Conservation (phyloP, 2,113 vertebrate species). For the Tonatia bakeri region DNA sequence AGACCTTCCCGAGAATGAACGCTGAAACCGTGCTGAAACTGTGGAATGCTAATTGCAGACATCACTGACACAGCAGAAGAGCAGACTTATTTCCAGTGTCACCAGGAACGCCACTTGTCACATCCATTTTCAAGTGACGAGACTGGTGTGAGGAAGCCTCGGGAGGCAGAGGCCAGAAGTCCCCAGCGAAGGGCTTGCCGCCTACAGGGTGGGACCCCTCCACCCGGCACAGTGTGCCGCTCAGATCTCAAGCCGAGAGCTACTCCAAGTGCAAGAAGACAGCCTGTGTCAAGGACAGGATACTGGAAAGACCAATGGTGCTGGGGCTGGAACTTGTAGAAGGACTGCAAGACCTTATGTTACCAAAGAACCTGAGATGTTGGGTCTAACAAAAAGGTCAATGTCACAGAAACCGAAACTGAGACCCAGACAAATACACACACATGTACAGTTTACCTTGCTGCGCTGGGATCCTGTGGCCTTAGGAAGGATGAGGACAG, state of each 20-base stretch:
- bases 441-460: conserved; percentile 84
- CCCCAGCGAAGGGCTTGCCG: not conserved
- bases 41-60: not conserved
- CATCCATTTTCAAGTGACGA: not conserved
- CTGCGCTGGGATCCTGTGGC: conserved; percentile 88
- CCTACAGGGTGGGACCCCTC: not conserved
- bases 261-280: conserved; percentile 49
- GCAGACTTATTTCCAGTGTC: not conserved
- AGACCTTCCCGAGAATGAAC: not conserved
- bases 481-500: conserved; percentile 86
- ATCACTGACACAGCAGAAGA: not conserved
- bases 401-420: conserved; percentile 79
- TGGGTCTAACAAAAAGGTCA: conserved; percentile 81
- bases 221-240: not conserved
- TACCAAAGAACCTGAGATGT: conserved; percentile 78
- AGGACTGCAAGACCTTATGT: conserved; percentile 50
- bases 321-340: conserved; percentile 43
- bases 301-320: conserved; percentile 40
- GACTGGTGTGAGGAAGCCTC: not conserved
- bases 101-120: not conserved
- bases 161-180: not conserved
- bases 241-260: conserved; percentile 34
- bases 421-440: conserved; percentile 85
- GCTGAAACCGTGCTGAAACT: not conserved
- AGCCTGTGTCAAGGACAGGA: conserved; percentile 20